Percentiles rank a stretch among this genome's conserved stretches.
phyloP scores from a whole-genome alignment of 2,888 invertebrate genomes.

The Cetonia aurata region DNA sequence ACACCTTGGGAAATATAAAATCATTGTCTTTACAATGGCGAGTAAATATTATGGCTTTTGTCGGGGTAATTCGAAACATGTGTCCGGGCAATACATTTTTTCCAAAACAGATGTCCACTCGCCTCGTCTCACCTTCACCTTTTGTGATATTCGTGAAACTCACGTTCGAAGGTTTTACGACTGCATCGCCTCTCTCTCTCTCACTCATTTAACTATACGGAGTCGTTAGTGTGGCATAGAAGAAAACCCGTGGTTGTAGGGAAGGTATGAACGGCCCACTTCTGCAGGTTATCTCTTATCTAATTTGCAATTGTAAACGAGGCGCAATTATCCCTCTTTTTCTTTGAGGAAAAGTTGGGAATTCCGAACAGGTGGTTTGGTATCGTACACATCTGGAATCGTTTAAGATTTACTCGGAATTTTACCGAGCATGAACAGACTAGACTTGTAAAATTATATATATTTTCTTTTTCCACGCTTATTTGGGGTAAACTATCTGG shows the following conservation, averaged over 20 bases:
- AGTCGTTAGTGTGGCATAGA: not conserved
- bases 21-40: constrained; percentile 30
- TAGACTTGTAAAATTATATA: no score
- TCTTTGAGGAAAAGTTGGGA: not conserved
- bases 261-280: no score
- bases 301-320: constrained; percentile 13
- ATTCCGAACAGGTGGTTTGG: constrained; percentile 1
- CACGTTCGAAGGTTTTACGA: constrained; percentile 18
- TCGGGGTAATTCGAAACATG: constrained; percentile 28
- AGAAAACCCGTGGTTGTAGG: no score
- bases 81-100: constrained; percentile 20
- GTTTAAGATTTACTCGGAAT: not conserved
- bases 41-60: constrained; percentile 33
- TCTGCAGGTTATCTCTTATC: not conserved
- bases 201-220: not conserved
- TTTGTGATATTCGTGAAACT: constrained; percentile 15
- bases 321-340: not conserved
- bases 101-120: constrained; percentile 15
- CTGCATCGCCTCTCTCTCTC: not conserved
- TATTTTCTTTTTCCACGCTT: no score
- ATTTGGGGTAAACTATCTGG: no score
- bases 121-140: constrained; percentile 5
- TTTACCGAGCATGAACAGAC: no score
- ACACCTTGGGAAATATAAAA: constrained; percentile 11
- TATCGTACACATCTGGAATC: not conserved